Evolutionary conservation across 1,140 invertebrate species (phyloP).

Genomic region (Cydia strobilella): DNA sequence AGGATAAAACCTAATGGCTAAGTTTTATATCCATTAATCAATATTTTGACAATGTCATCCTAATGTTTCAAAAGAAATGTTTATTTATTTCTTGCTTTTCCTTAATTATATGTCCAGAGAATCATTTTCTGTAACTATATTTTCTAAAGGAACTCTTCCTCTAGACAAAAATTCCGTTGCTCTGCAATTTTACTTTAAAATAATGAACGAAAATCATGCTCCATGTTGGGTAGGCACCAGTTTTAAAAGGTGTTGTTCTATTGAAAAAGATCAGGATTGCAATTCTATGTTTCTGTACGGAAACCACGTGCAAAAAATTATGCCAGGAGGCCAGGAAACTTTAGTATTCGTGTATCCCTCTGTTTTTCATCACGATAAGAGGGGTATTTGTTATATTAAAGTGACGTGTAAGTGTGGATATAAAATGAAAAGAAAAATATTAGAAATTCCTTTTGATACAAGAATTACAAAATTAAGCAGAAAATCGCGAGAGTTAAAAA

Average conservation of each 20-base stretch:
- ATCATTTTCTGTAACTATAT: slow-evolving; percentile 44
- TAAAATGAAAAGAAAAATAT: slow-evolving; percentile 37
- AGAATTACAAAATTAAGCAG: slow-evolving; percentile 37
- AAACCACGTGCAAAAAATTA: slow-evolving; percentile 36
- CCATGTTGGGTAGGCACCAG: slow-evolving; percentile 45
- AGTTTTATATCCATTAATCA: slow-evolving; percentile 30
- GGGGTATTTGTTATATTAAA: slow-evolving; percentile 54
- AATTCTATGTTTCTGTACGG: slow-evolving; percentile 44
- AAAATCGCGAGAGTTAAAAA: slow-evolving; percentile 38
- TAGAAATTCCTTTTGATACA: slow-evolving; percentile 60
- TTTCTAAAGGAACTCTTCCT: slow-evolving; percentile 59
- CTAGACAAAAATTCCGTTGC: slow-evolving; percentile 53
- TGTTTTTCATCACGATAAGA: slow-evolving; percentile 54
- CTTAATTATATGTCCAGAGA: slow-evolving; percentile 21
- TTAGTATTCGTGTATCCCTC: slow-evolving; percentile 53
- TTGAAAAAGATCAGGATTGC: slow-evolving; percentile 49
- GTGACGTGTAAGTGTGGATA: slow-evolving; percentile 48
- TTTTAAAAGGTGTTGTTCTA: slow-evolving; percentile 54
- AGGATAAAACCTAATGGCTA: no score
- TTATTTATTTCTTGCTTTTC: slow-evolving; percentile 12
- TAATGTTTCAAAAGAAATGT: slow-evolving; percentile 47
- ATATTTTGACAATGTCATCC: slow-evolving; percentile 16
- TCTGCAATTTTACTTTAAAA: slow-evolving; percentile 58
- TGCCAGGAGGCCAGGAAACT: slow-evolving; percentile 51
- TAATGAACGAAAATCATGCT: slow-evolving; percentile 53